These are phyloP conservation scores for Nemoura dubitans DNA, from an alignment of 2,888 invertebrate genomes.

Conservation along the genomic window DNA sequence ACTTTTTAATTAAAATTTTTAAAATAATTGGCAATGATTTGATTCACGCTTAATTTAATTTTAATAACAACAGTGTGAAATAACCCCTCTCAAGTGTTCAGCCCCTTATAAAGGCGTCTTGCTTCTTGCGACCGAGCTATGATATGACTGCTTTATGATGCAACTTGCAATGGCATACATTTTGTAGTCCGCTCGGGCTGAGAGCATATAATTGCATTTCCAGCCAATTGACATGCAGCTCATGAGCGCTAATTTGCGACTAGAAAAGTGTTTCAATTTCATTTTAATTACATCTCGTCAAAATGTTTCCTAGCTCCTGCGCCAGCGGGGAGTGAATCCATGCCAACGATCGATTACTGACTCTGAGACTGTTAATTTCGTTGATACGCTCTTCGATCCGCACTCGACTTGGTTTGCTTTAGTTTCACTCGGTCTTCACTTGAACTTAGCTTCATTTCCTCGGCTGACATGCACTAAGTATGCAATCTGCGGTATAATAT, in stretches of 20 bases:
- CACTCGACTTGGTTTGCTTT: neutral
- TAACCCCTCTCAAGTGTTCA: neutral
- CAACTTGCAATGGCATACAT: no score
- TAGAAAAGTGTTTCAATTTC: neutral
- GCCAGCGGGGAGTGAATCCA: neutral
- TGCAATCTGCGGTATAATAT: neutral
- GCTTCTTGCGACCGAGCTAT: neutral
- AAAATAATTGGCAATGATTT: neutral
- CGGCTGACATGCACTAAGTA: neutral
- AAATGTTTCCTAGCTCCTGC: neutral
- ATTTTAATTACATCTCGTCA: constrained; percentile 12
- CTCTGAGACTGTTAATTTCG: neutral
- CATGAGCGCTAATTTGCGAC: neutral
- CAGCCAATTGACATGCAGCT: neutral
- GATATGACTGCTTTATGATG: neutral
- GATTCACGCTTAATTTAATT: neutral
- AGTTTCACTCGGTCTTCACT: neutral
- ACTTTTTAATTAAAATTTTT: neutral
- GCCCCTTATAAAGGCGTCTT: neutral
- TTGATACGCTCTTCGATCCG: neutral
- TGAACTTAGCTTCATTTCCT: neutral
- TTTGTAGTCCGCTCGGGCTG: neutral
- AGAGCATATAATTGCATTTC: neutral
- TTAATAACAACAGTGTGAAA: neutral
- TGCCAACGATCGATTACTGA: neutral